phyloP scores from a whole-genome alignment of 92 coral and sea anemone species.

The Umimayanthus chanpuru region DNA sequence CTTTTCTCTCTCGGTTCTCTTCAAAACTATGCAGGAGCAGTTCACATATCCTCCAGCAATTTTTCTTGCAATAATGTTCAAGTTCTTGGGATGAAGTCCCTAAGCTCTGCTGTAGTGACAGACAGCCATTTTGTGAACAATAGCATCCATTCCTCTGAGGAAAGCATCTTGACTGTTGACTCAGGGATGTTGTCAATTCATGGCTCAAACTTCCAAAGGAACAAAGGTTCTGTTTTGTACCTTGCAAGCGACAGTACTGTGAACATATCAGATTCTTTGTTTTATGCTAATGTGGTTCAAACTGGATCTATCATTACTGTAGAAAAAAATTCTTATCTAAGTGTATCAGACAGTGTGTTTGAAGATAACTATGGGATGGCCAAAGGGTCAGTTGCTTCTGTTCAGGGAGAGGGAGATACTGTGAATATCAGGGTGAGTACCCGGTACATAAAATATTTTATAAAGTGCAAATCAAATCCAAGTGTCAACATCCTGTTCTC shows the following conservation, averaged over 20 bases:
- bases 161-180: constrained; percentile 26
- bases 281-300: constrained; percentile 6
- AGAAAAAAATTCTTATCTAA: constrained; percentile 19
- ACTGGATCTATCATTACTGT: constrained; percentile 16
- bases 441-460: no score
- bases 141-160: background rate
- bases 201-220: constrained; percentile 21
- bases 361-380: constrained; percentile 9
- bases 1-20: constrained; percentile 27
- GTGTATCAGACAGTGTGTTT: constrained; percentile 14
- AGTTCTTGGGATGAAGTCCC: constrained; percentile 6
- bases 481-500: no score
- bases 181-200: constrained; percentile 22
- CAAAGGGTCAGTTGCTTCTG: constrained; percentile 8
- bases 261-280: constrained; percentile 1
- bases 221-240: constrained; percentile 15
- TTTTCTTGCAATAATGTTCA: constrained; percentile 29
- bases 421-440: constrained; percentile 20
- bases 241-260: constrained; percentile 3
- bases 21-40: constrained; percentile 1
- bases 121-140: constrained; percentile 14
- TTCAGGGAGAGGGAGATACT: constrained; percentile 22
- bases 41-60: background rate
- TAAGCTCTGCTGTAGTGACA: constrained; percentile 3
- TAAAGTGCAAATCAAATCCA: background rate